Percentiles rank a stretch among this genome's conserved stretches.
These are phyloP conservation scores for Hydrocynus forskahlii DNA, from an alignment of 2,797 vertebrate species.

Conservation along the genomic window DNA sequence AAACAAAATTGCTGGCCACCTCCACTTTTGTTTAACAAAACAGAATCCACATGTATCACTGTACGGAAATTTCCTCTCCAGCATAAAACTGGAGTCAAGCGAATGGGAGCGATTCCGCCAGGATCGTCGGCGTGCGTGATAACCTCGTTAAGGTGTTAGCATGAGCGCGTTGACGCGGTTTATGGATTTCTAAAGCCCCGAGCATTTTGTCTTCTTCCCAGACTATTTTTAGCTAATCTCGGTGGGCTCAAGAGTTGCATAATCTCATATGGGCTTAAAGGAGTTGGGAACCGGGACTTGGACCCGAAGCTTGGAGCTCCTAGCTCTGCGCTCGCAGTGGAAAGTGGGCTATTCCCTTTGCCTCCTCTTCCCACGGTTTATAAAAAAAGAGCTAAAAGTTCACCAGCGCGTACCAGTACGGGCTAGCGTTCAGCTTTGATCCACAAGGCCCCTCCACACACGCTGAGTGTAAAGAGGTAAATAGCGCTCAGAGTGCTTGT, in stretches of 20 bases:
- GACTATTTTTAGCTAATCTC: constrained; percentile 57
- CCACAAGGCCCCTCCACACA: background rate
- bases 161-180: background rate
- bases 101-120: background rate
- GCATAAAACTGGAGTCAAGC: background rate
- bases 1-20: too few relatives aligned
- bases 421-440: constrained; percentile 5
- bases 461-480: constrained; percentile 21
- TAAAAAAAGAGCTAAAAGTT: background rate
- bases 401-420: background rate
- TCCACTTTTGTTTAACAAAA: too few relatives aligned
- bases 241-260: constrained; percentile 54
- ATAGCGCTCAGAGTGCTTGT: constrained; percentile 9
- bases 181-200: constrained; percentile 6
- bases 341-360: constrained; percentile 59
- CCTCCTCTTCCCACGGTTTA: constrained; percentile 44
- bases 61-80: too few relatives aligned
- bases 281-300: constrained; percentile 60
- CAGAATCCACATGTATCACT: too few relatives aligned
- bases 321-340: constrained; percentile 64
- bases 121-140: background rate
- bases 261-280: constrained; percentile 53
- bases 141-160: constrained; percentile 7
- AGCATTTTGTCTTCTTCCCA: constrained; percentile 16
- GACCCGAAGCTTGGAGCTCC: background rate